A percentile compares a stretch with the other conserved stretches of the same genome.
Evolutionary conservation across 2,888 invertebrate genomes (phyloP).

Genomic region (Scaptomyza parva): DNA sequence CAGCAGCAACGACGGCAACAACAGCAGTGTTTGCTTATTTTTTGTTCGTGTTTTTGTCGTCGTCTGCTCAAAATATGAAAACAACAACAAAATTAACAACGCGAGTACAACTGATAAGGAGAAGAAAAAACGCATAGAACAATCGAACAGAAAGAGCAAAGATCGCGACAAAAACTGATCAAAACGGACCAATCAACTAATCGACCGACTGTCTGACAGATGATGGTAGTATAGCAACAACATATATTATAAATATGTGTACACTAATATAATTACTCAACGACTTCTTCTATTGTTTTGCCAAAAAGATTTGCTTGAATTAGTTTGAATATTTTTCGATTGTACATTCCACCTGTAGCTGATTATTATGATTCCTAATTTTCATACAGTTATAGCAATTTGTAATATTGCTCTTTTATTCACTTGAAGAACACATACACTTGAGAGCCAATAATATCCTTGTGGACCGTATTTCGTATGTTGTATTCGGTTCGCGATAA

Average conservation of each 20-base stretch:
- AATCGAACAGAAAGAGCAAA: conserved; percentile 53
- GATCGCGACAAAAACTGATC: conserved; percentile 58
- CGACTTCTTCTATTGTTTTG: neutral
- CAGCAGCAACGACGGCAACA: conserved; percentile 28
- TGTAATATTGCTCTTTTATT: conserved; percentile 7
- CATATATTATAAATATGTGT: neutral
- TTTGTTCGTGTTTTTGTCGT: conserved; percentile 36
- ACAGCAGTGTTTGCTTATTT: conserved; percentile 33
- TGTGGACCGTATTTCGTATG: conserved; percentile 7
- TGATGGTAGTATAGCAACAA: conserved; percentile 8
- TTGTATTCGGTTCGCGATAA: conserved; percentile 12
- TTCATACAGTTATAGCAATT: neutral
- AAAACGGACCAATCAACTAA: conserved; percentile 24
- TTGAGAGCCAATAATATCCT: conserved; percentile 26
- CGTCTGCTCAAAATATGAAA: conserved; percentile 41
- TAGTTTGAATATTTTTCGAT: neutral
- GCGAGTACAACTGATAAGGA: conserved; percentile 53
- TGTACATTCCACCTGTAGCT: conserved; percentile 46
- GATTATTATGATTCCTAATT: neutral
- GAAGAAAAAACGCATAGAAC: conserved; percentile 35
- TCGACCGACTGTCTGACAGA: conserved; percentile 18
- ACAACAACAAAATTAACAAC: conserved; percentile 24
- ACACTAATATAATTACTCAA: neutral
- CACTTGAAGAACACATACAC: conserved; percentile 22
- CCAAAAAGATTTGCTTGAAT: neutral